Percentiles rank a stretch among this genome's conserved stretches.
These are phyloP conservation scores for Drosophila mercatorum DNA, from an alignment of 2,888 invertebrate genomes.

Conservation along the genomic window DNA sequence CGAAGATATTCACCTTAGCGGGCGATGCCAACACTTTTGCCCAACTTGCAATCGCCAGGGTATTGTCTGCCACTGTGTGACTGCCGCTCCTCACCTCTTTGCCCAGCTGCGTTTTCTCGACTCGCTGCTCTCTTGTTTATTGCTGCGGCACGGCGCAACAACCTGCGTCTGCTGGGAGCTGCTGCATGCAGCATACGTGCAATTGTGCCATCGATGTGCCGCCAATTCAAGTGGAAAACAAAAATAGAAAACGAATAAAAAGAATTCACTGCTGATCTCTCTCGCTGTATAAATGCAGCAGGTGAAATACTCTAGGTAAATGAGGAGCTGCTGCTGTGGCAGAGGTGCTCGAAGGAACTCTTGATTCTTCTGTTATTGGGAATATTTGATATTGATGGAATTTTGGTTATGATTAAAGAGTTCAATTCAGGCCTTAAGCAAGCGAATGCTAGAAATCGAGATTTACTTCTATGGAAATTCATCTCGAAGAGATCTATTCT, in stretches of 20 bases:
- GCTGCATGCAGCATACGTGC: conserved; percentile 51
- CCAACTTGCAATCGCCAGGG: conserved; percentile 69
- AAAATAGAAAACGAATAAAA: conserved; percentile 19
- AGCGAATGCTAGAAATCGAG: too few species aligned
- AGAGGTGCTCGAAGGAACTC: neutral
- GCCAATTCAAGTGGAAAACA: conserved; percentile 70
- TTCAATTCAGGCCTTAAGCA: neutral
- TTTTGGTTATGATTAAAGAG: neutral
- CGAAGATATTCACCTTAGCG: conserved; percentile 46
- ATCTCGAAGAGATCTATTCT: too few species aligned
- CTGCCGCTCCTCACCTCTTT: neutral
- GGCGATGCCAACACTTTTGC: conserved; percentile 62
- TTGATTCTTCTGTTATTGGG: neutral
- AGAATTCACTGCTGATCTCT: neutral
- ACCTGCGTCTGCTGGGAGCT: conserved; percentile 36
- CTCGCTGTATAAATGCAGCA: neutral
- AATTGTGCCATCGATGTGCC: conserved; percentile 63
- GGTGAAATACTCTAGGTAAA: conserved; percentile 6
- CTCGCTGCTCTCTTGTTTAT: conserved; percentile 53
- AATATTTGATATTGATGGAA: neutral
- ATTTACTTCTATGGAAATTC: too few species aligned
- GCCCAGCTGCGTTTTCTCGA: neutral
- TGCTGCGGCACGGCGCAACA: conserved; percentile 57
- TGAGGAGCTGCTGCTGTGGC: neutral
- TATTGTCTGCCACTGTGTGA: conserved; percentile 38